Evolutionary conservation across 1,140 invertebrate genomes (phyloP), one percentile per base, ranked within the genome.

Genomic region (Lysiphlebus fabarum): DNA sequence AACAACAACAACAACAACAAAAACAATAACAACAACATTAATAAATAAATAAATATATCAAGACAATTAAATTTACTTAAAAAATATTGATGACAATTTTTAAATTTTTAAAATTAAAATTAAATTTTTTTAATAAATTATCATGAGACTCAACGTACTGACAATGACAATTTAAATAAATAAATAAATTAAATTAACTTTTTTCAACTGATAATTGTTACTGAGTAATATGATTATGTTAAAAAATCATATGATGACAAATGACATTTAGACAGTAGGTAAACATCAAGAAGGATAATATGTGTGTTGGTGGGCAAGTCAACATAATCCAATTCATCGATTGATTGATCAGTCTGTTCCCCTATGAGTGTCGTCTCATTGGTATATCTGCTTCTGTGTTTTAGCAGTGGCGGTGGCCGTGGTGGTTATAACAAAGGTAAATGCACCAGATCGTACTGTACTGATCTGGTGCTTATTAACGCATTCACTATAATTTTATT

Each of bases 371-470:
- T 78, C 76, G 71, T 77, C 78, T 79, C 76, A 80, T 79, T 80
- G 77, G 77, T 80, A 77, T 80, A 74, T 80, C 76, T 88, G 85
- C 81, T 83, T 87, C 87, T 89, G 85, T 89, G 78, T 80, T 89
- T 87, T 90, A 89, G 87, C 87, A 85, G 84, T 85, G 87, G 88
- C 86, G 86, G 88, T 86, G 85, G 85, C 85, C 86, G 85, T 83
- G 87, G 88, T 87, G 87, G 86, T 89, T 90, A 83, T 88, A 89
- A 89, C 83, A 90, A 90, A 90, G 88, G 88, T 90, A 90, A 90
- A 87, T 78, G 82, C 81, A 87, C 86, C 85, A 85, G 82, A 84
- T 80, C 83, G 81, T 78, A 51, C 77, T 78, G 78, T 82, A 79
- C 76, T 75, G 71, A 74, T 82, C 83, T 84, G 82, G 75, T 82